These are phyloP conservation scores for Bilobella aurantiaca DNA, from an alignment of 1,140 invertebrate species.

Conservation along the genomic window DNA sequence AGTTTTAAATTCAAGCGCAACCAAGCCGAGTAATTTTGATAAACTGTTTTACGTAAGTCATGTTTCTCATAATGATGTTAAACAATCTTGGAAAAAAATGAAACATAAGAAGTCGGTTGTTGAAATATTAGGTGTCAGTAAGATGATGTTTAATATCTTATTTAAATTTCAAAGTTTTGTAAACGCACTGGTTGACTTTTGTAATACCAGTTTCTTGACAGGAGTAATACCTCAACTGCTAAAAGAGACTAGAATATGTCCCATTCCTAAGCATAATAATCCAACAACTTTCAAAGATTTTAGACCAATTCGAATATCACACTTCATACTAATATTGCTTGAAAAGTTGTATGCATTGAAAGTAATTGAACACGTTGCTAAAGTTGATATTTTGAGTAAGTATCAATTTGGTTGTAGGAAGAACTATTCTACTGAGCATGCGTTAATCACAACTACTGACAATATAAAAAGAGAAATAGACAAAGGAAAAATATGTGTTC, in stretches of 20 bases:
- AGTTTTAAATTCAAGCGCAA: not conserved
- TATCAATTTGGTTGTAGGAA: constrained; percentile 14
- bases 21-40: not conserved
- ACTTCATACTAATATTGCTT: not conserved
- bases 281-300: not conserved
- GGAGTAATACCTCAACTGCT: not conserved
- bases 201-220: not conserved
- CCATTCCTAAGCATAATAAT: not conserved
- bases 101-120: not conserved
- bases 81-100: not conserved
- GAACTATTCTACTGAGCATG: constrained; percentile 13
- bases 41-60: not conserved
- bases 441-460: not conserved
- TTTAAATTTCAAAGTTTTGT: not conserved
- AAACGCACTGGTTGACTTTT: not conserved
- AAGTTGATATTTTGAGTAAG: not conserved
- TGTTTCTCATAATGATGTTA: not conserved
- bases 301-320: constrained; percentile 7
- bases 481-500: constrained; percentile 2
- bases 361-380: not conserved
- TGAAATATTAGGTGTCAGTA: not conserved
- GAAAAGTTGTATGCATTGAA: not conserved
- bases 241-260: not conserved
- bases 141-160: not conserved
- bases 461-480: constrained; percentile 6